Evolutionary conservation across 2,113 vertebrate species (phyloP).

Genomic region (Falco punctatus): DNA sequence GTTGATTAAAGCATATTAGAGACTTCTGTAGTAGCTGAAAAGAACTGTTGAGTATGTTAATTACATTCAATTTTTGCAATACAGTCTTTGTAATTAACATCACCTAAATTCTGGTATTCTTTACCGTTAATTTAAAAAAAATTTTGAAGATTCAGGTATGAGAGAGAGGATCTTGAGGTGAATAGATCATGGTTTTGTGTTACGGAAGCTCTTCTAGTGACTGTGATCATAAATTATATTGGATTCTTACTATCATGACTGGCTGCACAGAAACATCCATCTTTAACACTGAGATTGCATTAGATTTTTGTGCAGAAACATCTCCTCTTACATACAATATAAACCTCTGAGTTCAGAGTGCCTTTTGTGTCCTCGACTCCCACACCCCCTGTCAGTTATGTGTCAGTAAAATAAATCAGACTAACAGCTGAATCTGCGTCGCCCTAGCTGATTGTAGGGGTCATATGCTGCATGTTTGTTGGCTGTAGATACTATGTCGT

Average conservation of each 20-base stretch:
- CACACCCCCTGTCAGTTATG: not conserved
- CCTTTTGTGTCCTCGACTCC: slow-evolving; percentile 6
- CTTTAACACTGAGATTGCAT: not conserved
- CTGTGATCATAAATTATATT: not conserved
- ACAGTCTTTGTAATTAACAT: not conserved
- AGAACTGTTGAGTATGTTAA: not conserved
- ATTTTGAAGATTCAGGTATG: not conserved
- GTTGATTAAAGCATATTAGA: not conserved
- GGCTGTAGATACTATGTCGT: not conserved
- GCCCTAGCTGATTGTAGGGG: not conserved
- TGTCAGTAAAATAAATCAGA: slow-evolving; percentile 19
- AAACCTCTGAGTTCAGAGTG: not conserved
- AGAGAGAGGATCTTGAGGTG: not conserved
- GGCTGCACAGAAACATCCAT: not conserved
- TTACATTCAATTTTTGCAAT: too few relatives aligned
- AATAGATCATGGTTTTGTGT: not conserved
- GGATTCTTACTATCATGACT: not conserved
- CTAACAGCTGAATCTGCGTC: slow-evolving; percentile 27
- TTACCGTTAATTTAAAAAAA: not conserved
- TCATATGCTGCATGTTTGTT: not conserved
- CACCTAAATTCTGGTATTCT: not conserved
- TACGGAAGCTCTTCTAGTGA: not conserved
- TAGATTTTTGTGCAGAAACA: not conserved
- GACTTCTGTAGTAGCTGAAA: not conserved
- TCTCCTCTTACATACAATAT: not conserved